Base-by-base conservation (phyloP, 2,888 invertebrate species). In the Ypsolopha sequella region DNA sequence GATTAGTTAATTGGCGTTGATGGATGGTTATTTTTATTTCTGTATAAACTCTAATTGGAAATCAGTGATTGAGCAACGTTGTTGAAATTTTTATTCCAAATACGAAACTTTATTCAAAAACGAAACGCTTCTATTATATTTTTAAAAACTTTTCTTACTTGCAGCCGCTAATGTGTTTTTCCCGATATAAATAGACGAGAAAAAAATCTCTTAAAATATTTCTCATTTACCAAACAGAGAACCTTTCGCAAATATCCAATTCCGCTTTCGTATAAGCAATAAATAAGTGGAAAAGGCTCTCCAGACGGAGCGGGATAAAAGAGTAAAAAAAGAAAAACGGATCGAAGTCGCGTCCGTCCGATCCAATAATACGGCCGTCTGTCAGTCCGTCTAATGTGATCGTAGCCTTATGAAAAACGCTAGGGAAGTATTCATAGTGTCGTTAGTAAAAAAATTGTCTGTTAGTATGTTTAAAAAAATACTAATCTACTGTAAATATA, bases 201-300 rank as follows among this genome's bases (percentile, higher is more conserved):
- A 55, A 52, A 51, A 56, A 55, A 70, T 67, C 61, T 63, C 65
- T 65, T 70, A 72, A 73, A 78, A 49, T 73, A 41, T 76, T 71
- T 74, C 68, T 65, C 70, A 73, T 74, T 63, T 66, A 66, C 65
- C 70, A 76, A 77, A 73, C 74, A 68, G 68, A 73, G 73, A 75
- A 79, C 76, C 79, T 82, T 76, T 80, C 70, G 77, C 80, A 80
- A 84, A 84, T 81, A 82, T 82, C 82, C 84, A 80, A 84, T 85
- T 84, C 80, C 75, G 73, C 73, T 70, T 77, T 71, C 82, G 84
- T 82, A 85, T 84, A 86, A 84, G 85, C 85, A 85, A 86, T 86
- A 86, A 86, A 86, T 86, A 86, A 84, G 80, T 77, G 84, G 84
- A 80, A 81, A 85, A 80, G 81, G 78, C 80, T 82, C 84, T 71